phyloP scores from a whole-genome alignment of 2,888 invertebrate genomes.

The Anticlea derivata region DNA sequence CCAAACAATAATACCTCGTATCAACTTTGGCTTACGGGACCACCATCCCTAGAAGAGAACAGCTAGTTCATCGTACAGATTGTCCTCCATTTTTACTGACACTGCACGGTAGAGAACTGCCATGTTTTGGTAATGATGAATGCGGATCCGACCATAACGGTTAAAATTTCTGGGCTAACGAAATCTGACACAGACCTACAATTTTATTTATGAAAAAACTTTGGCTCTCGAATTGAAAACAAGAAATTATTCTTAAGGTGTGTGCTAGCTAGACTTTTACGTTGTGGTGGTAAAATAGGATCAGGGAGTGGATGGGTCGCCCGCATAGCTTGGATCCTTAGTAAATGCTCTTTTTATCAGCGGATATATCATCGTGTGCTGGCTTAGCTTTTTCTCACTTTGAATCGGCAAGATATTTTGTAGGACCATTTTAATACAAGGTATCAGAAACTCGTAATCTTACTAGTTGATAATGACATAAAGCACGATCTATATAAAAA shows the following conservation, averaged over 20 bases:
- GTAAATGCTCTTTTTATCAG: conserved; percentile 50
- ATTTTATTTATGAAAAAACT: too few relatives aligned
- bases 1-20: conserved; percentile 43
- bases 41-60: neutral
- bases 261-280: conserved; percentile 16
- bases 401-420: conserved; percentile 35
- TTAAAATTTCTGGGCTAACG: too few relatives aligned
- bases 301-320: conserved; percentile 45
- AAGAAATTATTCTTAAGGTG: conserved; percentile 25
- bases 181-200: too few relatives aligned
- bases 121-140: too few relatives aligned
- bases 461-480: too few relatives aligned
- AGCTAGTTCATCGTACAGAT: neutral
- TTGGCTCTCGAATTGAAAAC: too few relatives aligned
- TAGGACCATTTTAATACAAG: too few relatives aligned
- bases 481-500: too few relatives aligned
- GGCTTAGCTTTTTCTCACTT: conserved; percentile 22
- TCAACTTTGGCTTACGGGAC: conserved; percentile 26
- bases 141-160: too few relatives aligned
- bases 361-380: conserved; percentile 40
- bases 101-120: too few relatives aligned
- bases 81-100: too few relatives aligned
- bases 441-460: too few relatives aligned
- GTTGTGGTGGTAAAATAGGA: conserved; percentile 41
- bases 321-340: conserved; percentile 42